A percentile compares a stretch with the other conserved stretches of the same genome.
Conservation (phyloP, 2,888 invertebrate species). For the Aplocera efformata region DNA sequence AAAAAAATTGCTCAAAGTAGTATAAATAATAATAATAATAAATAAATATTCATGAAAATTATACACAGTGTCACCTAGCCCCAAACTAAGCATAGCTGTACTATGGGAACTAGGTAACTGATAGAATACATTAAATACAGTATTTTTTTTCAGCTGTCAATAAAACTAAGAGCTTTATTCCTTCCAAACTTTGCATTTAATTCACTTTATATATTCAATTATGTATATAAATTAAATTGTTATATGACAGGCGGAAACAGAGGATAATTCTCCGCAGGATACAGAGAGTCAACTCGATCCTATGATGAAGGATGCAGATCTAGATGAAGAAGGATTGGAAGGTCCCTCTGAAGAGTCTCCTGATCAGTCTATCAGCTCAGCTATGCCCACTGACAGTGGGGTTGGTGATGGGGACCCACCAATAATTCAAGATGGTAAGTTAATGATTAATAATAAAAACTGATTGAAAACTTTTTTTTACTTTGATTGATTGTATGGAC, state of each 20-base stretch:
- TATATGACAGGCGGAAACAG: conserved; percentile 49
- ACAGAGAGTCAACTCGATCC: conserved; percentile 59
- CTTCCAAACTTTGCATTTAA: too few species aligned
- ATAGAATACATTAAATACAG: too few species aligned
- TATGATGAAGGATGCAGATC: conserved; percentile 54
- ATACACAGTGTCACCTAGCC: too few species aligned
- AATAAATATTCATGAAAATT: too few species aligned
- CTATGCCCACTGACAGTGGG: conserved; percentile 65
- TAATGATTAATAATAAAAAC: neutral
- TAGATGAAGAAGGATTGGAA: conserved; percentile 55
- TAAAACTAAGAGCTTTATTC: too few species aligned
- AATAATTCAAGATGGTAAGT: conserved; percentile 65
- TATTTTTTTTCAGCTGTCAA: too few species aligned
- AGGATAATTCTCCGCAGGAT: conserved; percentile 64
- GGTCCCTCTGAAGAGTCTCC: conserved; percentile 68
- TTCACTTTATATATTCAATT: too few species aligned
- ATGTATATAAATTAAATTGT: conserved; percentile 4
- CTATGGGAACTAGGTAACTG: too few species aligned
- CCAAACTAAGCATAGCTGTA: too few species aligned
- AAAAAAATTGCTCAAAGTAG: too few species aligned
- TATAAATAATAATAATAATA: too few species aligned
- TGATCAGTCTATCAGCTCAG: conserved; percentile 74
- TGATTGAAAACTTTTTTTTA: neutral
- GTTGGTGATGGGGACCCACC: conserved; percentile 65
- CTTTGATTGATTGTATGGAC: neutral